phyloP scores from a whole-genome alignment of 2,888 invertebrate species.

The Agriopis aurantiaria region DNA sequence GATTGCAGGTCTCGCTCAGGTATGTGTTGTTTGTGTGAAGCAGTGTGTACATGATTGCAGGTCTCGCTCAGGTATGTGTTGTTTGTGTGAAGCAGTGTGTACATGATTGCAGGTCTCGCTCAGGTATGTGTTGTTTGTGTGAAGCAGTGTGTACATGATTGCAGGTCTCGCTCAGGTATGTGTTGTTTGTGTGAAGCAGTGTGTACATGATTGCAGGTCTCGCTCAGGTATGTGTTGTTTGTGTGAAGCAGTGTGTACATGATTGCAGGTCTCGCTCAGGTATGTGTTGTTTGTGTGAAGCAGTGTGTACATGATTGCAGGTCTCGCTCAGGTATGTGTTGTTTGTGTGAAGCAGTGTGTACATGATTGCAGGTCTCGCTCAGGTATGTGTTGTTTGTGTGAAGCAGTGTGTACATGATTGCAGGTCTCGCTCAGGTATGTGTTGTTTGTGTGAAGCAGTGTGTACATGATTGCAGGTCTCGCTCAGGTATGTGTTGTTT shows the following conservation, averaged over 20 bases:
- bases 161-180: constrained; percentile 76
- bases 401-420: neutral
- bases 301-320: constrained; percentile 41
- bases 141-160: neutral
- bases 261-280: constrained; percentile 74
- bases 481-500: neutral
- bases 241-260: neutral
- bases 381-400: neutral
- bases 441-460: neutral
- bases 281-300: too few relatives aligned
- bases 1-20: constrained; percentile 74
- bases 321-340: constrained; percentile 70
- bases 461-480: constrained; percentile 69
- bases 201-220: constrained; percentile 69
- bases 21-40: too few relatives aligned
- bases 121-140: neutral
- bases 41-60: constrained; percentile 41
- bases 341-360: neutral
- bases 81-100: neutral
- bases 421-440: constrained; percentile 76
- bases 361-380: constrained; percentile 72
- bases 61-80: constrained; percentile 70
- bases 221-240: neutral
- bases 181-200: neutral
- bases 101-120: constrained; percentile 72